Evolutionary conservation across 2,888 invertebrate genomes (phyloP).

Genomic region (Ditula angustiorana): DNA sequence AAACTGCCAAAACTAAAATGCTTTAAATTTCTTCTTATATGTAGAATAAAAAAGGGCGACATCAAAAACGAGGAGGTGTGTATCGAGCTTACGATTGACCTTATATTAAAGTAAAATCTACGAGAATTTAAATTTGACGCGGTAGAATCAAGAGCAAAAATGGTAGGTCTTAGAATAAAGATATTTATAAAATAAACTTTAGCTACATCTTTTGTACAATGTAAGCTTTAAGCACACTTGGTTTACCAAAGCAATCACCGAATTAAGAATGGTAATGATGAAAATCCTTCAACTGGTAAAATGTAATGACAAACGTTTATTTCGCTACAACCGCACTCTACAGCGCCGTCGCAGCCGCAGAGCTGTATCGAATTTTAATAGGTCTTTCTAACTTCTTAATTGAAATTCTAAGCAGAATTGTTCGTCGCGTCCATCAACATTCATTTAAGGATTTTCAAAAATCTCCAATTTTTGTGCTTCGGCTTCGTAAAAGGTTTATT

Average conservation of each 20-base stretch:
- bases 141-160: too few species aligned
- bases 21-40: too few species aligned
- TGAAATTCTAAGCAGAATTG: slow-evolving; percentile 68
- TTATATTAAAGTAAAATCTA: too few species aligned
- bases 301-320: slow-evolving; percentile 47
- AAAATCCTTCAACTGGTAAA: slow-evolving; percentile 13
- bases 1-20: too few species aligned
- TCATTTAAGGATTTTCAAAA: slow-evolving; percentile 51
- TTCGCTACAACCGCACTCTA: slow-evolving; percentile 59
- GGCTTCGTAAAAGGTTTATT: slow-evolving; percentile 26
- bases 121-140: too few species aligned
- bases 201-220: not conserved
- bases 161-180: too few species aligned
- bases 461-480: slow-evolving; percentile 27
- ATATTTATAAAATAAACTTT: not conserved
- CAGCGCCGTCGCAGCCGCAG: slow-evolving; percentile 56
- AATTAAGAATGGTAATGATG: slow-evolving; percentile 1
- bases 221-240: not conserved
- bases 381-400: slow-evolving; percentile 66
- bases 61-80: too few species aligned
- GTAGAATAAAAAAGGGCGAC: too few species aligned
- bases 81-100: too few species aligned
- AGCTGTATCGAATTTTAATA: slow-evolving; percentile 67
- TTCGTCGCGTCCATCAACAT: slow-evolving; percentile 64
- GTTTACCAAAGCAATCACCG: not conserved